Evolutionary conservation across 2,113 vertebrate species (phyloP).

Genomic region (Micromys minutus): DNA sequence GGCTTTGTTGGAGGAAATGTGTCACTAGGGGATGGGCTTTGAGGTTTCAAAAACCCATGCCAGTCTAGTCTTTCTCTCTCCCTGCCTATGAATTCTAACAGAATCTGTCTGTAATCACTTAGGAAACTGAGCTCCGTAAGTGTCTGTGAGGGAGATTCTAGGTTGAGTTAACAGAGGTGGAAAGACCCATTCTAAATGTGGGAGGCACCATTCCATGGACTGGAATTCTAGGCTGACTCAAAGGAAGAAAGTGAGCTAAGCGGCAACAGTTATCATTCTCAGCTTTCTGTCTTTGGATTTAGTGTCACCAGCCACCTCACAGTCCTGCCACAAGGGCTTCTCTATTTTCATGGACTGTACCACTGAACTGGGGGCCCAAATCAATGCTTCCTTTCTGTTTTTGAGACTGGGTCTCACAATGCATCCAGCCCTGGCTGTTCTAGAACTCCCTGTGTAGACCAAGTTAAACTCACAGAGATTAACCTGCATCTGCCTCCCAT

Average conservation of each 20-base stretch:
- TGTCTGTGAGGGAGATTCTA: not conserved
- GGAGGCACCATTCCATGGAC: not conserved
- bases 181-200: not conserved
- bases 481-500: not conserved
- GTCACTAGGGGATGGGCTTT: not conserved
- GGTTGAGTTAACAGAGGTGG: not conserved
- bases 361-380: not conserved
- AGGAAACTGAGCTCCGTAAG: not conserved
- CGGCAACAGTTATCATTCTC: not conserved
- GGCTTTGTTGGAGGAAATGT: not conserved
- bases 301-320: not conserved
- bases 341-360: not conserved
- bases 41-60: not conserved
- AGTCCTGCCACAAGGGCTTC: not conserved
- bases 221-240: not conserved
- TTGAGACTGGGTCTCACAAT: not conserved
- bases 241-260: not conserved
- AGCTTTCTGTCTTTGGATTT: not conserved
- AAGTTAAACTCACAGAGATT: not conserved
- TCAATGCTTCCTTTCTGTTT: not conserved
- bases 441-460: not conserved
- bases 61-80: not conserved
- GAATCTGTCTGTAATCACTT: not conserved
- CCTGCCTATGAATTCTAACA: not conserved
- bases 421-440: not conserved